Conservation (phyloP, 2,113 vertebrate species). For the Strix uralensis region DNA sequence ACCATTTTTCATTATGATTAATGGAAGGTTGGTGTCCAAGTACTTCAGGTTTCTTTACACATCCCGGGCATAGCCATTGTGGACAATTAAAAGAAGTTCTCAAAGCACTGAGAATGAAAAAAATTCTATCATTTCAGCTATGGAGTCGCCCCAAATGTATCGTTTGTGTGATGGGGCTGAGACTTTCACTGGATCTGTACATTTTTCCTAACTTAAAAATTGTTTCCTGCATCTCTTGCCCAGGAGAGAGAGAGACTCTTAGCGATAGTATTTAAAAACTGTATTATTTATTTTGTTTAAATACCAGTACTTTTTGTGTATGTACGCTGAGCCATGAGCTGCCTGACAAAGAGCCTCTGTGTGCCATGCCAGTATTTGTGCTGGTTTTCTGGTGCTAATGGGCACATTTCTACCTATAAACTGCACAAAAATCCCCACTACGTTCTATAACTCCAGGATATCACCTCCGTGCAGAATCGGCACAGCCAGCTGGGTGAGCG, state of each 20-base stretch:
- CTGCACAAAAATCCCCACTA: background rate
- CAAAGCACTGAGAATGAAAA: background rate
- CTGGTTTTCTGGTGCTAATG: background rate
- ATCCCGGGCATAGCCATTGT: background rate
- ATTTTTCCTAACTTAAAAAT: background rate
- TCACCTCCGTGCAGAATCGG: background rate
- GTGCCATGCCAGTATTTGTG: accelerated
- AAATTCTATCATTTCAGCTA: background rate
- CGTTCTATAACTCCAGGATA: accelerated
- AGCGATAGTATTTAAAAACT: background rate
- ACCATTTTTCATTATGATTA: background rate
- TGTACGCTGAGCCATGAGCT: background rate
- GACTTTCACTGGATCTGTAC: background rate
- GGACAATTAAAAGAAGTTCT: background rate
- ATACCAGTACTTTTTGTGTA: background rate
- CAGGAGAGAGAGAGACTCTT: background rate
- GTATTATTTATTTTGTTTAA: background rate
- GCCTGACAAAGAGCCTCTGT: background rate
- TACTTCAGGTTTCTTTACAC: background rate
- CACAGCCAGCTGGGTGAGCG: background rate
- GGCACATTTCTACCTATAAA: background rate
- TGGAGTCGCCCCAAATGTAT: background rate
- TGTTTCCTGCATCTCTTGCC: background rate
- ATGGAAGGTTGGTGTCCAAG: background rate
- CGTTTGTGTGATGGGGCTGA: background rate